These are phyloP conservation scores for Myotis yumanensis DNA, from an alignment of 2,113 vertebrate species.

Conservation along the genomic window DNA sequence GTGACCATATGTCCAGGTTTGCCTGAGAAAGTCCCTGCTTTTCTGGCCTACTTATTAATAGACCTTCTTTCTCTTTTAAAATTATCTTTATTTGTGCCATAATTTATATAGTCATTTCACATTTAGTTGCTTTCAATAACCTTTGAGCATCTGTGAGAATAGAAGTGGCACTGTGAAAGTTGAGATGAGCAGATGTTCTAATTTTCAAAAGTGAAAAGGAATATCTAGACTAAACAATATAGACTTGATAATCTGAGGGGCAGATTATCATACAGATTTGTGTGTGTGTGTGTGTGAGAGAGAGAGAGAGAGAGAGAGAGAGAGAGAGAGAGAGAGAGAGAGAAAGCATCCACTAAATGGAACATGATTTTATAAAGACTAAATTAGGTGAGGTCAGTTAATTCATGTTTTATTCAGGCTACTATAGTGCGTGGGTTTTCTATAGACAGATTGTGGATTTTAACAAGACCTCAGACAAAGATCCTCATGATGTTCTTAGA, in stretches of 20 bases:
- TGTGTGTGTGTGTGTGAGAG: background rate
- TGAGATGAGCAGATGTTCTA: background rate
- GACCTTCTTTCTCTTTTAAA: background rate
- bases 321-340: background rate
- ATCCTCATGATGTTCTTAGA: conserved; percentile 26
- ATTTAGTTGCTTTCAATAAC: background rate
- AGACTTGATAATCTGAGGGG: background rate
- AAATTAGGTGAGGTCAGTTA: background rate
- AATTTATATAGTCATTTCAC: background rate
- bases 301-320: background rate
- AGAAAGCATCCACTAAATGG: background rate
- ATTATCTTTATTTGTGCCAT: background rate
- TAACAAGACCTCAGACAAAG: conserved; percentile 30
- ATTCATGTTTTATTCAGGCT: background rate
- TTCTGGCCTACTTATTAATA: background rate
- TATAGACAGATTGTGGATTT: background rate
- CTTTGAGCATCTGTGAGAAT: background rate
- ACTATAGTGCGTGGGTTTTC: background rate
- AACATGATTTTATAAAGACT: background rate
- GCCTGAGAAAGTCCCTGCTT: background rate
- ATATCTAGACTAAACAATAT: background rate
- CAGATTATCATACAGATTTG: background rate
- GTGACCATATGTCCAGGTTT: background rate
- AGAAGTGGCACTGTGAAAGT: background rate
- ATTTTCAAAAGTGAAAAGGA: background rate